Percentiles rank a stretch among this genome's conserved stretches.
Evolutionary conservation across 2,888 invertebrate species (phyloP).

Genomic region (Eurytoma californica): DNA sequence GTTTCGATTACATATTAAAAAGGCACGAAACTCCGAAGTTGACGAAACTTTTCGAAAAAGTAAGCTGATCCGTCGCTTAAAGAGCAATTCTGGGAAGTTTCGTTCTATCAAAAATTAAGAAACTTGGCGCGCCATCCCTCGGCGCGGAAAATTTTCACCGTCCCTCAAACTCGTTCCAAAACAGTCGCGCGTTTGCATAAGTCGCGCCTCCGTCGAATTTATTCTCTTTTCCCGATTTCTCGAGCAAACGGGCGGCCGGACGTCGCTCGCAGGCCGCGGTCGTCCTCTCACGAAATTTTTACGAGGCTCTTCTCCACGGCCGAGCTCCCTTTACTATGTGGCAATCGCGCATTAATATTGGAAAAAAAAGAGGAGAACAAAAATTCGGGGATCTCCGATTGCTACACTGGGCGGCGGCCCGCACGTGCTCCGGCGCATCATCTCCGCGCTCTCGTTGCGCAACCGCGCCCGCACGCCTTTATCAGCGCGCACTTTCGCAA

Average conservation of each 20-base stretch:
- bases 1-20: too few relatives aligned
- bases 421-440: constrained; percentile 34
- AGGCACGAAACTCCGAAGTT: too few relatives aligned
- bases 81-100: too few relatives aligned
- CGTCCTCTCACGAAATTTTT: constrained; percentile 39
- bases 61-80: too few relatives aligned
- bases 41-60: too few relatives aligned
- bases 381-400: constrained; percentile 18
- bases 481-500: background rate
- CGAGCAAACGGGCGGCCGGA: background rate
- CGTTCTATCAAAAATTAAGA: too few relatives aligned
- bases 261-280: constrained; percentile 13
- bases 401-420: constrained; percentile 4
- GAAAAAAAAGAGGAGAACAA: too few relatives aligned
- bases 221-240: background rate
- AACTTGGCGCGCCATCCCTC: too few relatives aligned
- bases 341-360: constrained; percentile 47
- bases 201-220: background rate
- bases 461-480: constrained; percentile 5
- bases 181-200: constrained; percentile 16
- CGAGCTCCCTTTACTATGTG: constrained; percentile 46
- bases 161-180: too few relatives aligned
- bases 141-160: background rate
- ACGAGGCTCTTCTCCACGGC: constrained; percentile 16
- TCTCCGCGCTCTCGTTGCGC: constrained; percentile 1